Evolutionary conservation across 2,113 vertebrate species (phyloP), one percentile per base, ranked within the genome.

Genomic region (Pteronura brasiliensis): DNA sequence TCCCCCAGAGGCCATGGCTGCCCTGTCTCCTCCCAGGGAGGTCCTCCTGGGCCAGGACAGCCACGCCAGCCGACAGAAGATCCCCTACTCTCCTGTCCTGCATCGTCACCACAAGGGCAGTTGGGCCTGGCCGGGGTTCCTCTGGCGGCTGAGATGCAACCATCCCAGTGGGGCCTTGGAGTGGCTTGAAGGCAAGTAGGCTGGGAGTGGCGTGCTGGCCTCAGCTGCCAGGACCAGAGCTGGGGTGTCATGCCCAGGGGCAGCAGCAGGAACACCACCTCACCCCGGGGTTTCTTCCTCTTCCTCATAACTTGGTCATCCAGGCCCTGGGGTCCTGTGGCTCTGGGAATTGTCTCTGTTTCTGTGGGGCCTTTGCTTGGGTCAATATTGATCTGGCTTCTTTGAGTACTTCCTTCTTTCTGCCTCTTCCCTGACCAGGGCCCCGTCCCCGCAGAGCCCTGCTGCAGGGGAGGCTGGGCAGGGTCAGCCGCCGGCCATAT

Each of bases 341-440:
- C 31, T 69, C 72, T n/a, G 23, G 39, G 42, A 14, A 15, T 55
- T 49, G 87, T 86, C 59, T 39, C 57, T 27, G 6, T 21, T 8
- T 29, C 36, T 7, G 5, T 18, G 69, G 65, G 6, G 2, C 59
- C 49, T 79, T 42, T 39, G 2, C 52, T 31, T 74, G 61, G 59
- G 86, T 96, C 97, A 97, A 74, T 93, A 87, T 76, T 96, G 95
- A 87, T 69, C 59, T 31, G 95, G 10, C 7, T 44, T 42, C 80
- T 29, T 74, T 52, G 17, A 82, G 67, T 6, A 47, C 93, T 96
- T 98, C 95, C 83, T 42, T n/a, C 55, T 83, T 47, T 39, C 55
- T 83, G 47, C 47, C 67, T 39, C 20, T 52, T 29, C 44, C 65
- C 55, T 31, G 29, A 52, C 21, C 1, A 1, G 42, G 79, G 44